These are phyloP conservation scores for Mustela erminea DNA, from an alignment of 2,797 vertebrate genomes.

Conservation along the genomic window DNA sequence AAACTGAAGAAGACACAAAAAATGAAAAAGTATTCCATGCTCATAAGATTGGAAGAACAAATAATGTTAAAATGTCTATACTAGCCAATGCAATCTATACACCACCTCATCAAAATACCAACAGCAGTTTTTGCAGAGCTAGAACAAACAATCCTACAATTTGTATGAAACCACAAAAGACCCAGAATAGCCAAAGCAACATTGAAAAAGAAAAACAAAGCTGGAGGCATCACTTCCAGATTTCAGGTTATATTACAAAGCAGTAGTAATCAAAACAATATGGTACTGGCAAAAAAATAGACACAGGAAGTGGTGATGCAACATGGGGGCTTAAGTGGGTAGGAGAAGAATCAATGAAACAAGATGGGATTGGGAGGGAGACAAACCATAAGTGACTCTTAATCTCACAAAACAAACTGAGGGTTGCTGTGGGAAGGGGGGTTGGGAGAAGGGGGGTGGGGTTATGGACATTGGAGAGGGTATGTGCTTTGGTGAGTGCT, in stretches of 20 bases:
- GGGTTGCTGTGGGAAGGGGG: too few species aligned
- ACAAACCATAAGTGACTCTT: too few species aligned
- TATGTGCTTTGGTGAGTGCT: too few species aligned
- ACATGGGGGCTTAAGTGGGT: too few species aligned
- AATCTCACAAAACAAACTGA: too few species aligned
- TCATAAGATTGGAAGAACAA: not conserved
- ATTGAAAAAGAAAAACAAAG: not conserved
- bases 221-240: not conserved
- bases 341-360: too few species aligned
- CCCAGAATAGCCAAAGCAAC: not conserved
- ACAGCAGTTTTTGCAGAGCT: not conserved
- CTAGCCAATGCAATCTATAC: not conserved
- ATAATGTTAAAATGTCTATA: not conserved
- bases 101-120: not conserved
- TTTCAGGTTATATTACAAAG: not conserved
- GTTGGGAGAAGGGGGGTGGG: too few species aligned
- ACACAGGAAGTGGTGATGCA: not conserved
- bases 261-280: not conserved
- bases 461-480: too few species aligned
- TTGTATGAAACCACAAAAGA: not conserved
- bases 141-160: not conserved
- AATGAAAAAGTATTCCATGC: not conserved
- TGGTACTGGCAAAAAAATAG: not conserved
- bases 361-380: too few species aligned
- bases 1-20: not conserved